A percentile compares a stretch with the other conserved stretches of the same genome.
These are phyloP conservation scores for Diphyllodes magnificus DNA, from an alignment of 2,113 vertebrate genomes.

Conservation along the genomic window DNA sequence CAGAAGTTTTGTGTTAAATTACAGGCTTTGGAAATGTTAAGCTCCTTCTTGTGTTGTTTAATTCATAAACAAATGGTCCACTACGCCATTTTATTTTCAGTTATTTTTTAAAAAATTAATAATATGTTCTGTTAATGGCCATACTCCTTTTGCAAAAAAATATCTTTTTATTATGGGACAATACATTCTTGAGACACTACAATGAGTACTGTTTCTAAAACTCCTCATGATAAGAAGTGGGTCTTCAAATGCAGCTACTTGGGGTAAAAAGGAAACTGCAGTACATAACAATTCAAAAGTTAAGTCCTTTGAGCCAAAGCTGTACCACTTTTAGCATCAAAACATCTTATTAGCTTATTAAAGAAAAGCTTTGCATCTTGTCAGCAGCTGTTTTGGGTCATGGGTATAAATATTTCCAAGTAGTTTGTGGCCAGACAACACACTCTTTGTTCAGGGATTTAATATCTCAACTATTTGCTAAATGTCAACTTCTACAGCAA, in stretches of 20 bases:
- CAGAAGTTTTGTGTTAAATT: neutral
- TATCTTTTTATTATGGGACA: neutral
- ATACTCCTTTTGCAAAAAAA: neutral
- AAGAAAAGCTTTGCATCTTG: neutral
- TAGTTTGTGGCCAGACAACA: neutral
- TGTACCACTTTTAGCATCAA: constrained; percentile 8
- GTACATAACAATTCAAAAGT: neutral
- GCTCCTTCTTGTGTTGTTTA: neutral
- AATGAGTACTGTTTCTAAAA: neutral
- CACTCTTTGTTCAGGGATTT: neutral
- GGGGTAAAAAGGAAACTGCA: neutral
- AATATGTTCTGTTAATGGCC: neutral
- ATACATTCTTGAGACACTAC: neutral
- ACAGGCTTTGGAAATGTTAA: neutral
- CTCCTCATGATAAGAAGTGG: neutral
- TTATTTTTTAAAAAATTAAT: neutral
- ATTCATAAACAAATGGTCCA: neutral
- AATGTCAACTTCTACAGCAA: neutral
- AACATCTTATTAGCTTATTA: neutral
- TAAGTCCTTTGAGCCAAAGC: neutral
- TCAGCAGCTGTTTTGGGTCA: neutral
- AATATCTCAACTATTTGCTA: neutral
- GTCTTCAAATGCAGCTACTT: neutral
- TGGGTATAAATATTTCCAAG: neutral
- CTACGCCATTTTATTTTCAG: neutral